Evolutionary conservation across 2,797 vertebrate genomes (phyloP).

Genomic region (Spinus pinus): DNA sequence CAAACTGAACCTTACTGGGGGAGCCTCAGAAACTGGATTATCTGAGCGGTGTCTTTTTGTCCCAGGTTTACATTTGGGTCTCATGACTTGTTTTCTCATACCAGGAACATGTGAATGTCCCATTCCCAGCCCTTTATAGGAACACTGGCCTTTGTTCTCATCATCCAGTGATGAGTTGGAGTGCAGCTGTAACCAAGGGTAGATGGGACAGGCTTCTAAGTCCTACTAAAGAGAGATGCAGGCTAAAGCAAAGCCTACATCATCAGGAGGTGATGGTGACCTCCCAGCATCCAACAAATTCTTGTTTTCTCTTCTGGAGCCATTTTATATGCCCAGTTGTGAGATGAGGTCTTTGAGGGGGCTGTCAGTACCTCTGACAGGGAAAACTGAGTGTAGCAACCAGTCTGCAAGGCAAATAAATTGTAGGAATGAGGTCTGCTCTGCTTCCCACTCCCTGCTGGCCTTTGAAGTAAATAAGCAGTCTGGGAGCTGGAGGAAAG

Average conservation of each 20-base stretch:
- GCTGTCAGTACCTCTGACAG: background rate
- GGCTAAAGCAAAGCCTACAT: background rate
- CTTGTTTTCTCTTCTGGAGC: background rate
- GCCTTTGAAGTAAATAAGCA: background rate
- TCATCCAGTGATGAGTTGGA: background rate
- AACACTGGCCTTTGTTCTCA: background rate
- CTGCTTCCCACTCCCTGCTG: background rate
- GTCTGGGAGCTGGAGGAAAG: background rate
- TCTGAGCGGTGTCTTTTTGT: background rate
- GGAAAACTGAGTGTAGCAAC: background rate
- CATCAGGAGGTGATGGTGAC: background rate
- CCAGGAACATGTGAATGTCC: background rate
- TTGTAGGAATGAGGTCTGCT: background rate
- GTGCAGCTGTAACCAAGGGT: background rate
- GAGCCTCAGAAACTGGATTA: background rate
- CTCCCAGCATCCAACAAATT: background rate
- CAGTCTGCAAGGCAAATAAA: background rate
- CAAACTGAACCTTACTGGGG: background rate
- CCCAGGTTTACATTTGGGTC: background rate
- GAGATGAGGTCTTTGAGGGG: background rate
- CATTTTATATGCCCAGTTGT: background rate
- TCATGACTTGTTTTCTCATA: background rate
- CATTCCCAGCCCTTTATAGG: background rate
- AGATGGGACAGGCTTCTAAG: background rate
- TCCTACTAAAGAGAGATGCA: background rate